A percentile compares a stretch with the other conserved stretches of the same genome.
phyloP scores from a whole-genome alignment of 2,797 vertebrate genomes.

The Hyperoplus immaculatus region DNA sequence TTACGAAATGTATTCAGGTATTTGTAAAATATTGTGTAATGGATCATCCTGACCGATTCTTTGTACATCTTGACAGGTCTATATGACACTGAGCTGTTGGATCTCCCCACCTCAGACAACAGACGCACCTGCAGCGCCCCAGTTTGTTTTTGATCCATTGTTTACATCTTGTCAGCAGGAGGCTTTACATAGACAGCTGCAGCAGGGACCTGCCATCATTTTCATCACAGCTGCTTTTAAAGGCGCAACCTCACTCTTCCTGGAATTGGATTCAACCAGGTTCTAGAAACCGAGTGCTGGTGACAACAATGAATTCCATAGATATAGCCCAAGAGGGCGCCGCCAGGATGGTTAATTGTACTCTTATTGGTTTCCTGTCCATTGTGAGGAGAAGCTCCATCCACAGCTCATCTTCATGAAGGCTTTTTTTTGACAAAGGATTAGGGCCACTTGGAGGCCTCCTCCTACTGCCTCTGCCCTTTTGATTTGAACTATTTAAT shows the following conservation, averaged over 20 bases:
- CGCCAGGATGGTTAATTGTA: conserved; percentile 47
- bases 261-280: conserved; percentile 11
- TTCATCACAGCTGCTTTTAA: neutral
- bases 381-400: conserved; percentile 47
- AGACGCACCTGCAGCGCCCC: conserved; percentile 59
- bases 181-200: conserved; percentile 37
- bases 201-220: conserved; percentile 8
- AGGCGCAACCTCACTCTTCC: neutral
- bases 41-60: conserved; percentile 35
- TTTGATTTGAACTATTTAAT: conserved; percentile 14
- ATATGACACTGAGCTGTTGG: conserved; percentile 28
- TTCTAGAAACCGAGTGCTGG: conserved; percentile 1
- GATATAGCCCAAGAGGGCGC: conserved; percentile 47
- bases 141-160: conserved; percentile 52
- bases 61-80: conserved; percentile 60
- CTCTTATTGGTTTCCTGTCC: conserved; percentile 25
- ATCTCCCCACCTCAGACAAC: conserved; percentile 25
- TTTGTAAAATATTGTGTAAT: neutral
- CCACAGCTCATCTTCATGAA: conserved; percentile 68
- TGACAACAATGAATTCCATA: conserved; percentile 37
- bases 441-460: conserved; percentile 51
- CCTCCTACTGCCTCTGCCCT: conserved; percentile 20
- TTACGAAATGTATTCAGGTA: neutral
- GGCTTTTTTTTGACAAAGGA: conserved; percentile 73
- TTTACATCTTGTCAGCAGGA: conserved; percentile 63